Conservation (phyloP, 2,888 invertebrate species). For the Amphimallon solstitiale region DNA sequence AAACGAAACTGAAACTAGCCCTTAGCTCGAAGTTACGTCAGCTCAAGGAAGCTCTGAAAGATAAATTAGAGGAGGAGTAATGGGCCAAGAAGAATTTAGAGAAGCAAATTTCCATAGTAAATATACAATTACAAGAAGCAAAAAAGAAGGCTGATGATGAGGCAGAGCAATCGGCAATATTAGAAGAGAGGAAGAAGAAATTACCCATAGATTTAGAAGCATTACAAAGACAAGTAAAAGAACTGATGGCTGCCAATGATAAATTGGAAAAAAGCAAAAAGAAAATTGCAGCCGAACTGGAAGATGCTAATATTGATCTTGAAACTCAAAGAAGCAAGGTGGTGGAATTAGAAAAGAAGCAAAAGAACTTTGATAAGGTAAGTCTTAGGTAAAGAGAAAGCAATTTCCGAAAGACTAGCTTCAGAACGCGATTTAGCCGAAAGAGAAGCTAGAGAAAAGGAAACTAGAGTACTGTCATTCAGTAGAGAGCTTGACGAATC, state of each 20-base stretch:
- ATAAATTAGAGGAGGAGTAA: conserved; percentile 96
- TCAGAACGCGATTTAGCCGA: conserved; percentile 91
- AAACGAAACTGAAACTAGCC: conserved; percentile 93
- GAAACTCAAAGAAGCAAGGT: conserved; percentile 93
- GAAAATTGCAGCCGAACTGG: conserved; percentile 96
- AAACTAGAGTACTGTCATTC: conserved; percentile 92
- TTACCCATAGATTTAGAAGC: conserved; percentile 86
- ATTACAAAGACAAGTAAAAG: conserved; percentile 87
- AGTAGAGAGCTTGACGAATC: conserved; percentile 92
- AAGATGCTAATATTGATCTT: conserved; percentile 94
- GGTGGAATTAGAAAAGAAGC: conserved; percentile 93
- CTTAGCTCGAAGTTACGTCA: conserved; percentile 88
- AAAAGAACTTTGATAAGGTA: conserved; percentile 96
- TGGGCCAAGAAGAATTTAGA: conserved; percentile 87
- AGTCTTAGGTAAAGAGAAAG: conserved; percentile 78
- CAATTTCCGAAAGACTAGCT: conserved; percentile 87
- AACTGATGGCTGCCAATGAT: conserved; percentile 88
- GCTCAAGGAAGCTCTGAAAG: conserved; percentile 85
- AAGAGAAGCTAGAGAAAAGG: conserved; percentile 95
- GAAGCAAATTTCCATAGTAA: conserved; percentile 76
- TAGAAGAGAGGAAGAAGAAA: conserved; percentile 94
- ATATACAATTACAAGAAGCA: conserved; percentile 77
- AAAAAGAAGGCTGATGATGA: conserved; percentile 97
- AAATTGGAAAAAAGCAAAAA: conserved; percentile 97
- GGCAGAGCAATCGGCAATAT: conserved; percentile 76